Conservation (phyloP, 2,113 vertebrate genomes). For the Edolisoma coerulescens region DNA sequence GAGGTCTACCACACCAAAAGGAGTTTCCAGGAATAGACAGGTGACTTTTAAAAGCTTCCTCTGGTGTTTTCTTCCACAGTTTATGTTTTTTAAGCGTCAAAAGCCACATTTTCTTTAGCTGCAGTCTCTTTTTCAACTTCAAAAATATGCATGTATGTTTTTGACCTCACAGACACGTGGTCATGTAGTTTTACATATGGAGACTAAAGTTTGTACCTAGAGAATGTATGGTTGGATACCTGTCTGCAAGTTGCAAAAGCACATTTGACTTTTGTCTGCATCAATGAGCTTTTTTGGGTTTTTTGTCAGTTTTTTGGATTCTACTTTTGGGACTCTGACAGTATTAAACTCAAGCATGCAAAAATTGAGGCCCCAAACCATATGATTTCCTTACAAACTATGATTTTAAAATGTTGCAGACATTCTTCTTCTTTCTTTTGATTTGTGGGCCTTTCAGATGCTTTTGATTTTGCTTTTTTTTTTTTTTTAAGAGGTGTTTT, state of each 20-base stretch:
- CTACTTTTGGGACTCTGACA: neutral
- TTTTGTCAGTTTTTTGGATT: neutral
- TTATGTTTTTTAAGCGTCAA: neutral
- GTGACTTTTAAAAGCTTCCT: neutral
- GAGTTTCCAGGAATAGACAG: neutral
- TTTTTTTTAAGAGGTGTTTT: neutral
- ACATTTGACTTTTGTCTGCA: neutral
- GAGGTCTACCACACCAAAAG: conserved; percentile 1
- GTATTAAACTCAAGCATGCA: neutral
- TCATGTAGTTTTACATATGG: neutral
- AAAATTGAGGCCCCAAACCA: neutral
- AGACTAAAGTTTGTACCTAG: neutral
- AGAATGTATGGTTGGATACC: neutral
- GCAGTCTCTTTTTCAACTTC: neutral
- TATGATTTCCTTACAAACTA: neutral
- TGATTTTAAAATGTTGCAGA: neutral
- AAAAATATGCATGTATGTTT: neutral
- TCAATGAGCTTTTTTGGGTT: neutral
- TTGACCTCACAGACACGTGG: neutral
- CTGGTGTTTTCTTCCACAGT: neutral
- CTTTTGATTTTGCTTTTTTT: neutral
- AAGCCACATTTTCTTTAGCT: neutral
- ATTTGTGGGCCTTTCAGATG: neutral
- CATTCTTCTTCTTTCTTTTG: neutral
- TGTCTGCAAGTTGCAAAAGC: neutral